Base-by-base conservation (phyloP, 2,888 invertebrate species). In the Pelosia muscerda region DNA sequence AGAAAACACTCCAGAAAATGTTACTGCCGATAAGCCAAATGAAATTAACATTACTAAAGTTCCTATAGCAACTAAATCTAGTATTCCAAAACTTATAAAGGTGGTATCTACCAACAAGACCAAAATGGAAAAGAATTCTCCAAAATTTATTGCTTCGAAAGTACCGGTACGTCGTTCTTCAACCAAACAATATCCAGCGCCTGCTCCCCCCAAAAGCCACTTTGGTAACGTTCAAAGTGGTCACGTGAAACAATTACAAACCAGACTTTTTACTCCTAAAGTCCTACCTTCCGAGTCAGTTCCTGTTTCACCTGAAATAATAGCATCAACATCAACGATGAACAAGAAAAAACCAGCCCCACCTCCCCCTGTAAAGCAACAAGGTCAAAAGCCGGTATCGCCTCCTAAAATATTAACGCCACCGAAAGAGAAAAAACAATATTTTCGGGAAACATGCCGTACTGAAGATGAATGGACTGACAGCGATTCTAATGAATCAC, bases 381-480 rank as follows among this genome's bases (percentile, higher is more conserved):
- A 72, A 42, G 71, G 66, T 25, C 81, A 80, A 62, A 74, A 88
- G 9, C 91, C 92, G 65, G 87, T 77, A 8, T 83, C 86, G 0
- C 78, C 86, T 2, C 74, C 84, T 53, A 86, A 86, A 76, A 65
- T 59, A 63, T 60, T 56, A 28, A 69, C 73, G 9, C 65, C 81
- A 53, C 56, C 70, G 4, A 88, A 89, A 72, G 89, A 90, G 72
- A 81, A 88, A 73, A 95, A 95, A 69, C 94, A 93, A 75, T 96
- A 93, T 79, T 95, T 95, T 82, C 94, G 95, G 22, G 96, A 96
- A 86, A 96, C 96, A 2, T 96, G 96, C 82, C 95, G 96, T 63
- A 96, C 96, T 26, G 96, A 96, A 84, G 96, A 96, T 71, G 96
- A 96, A 81, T 96, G 96, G 90, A 95, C 95, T 0, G 95, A 94